These are phyloP conservation scores for Plemyria rubiginata DNA, from an alignment of 2,888 invertebrate genomes.

Conservation along the genomic window DNA sequence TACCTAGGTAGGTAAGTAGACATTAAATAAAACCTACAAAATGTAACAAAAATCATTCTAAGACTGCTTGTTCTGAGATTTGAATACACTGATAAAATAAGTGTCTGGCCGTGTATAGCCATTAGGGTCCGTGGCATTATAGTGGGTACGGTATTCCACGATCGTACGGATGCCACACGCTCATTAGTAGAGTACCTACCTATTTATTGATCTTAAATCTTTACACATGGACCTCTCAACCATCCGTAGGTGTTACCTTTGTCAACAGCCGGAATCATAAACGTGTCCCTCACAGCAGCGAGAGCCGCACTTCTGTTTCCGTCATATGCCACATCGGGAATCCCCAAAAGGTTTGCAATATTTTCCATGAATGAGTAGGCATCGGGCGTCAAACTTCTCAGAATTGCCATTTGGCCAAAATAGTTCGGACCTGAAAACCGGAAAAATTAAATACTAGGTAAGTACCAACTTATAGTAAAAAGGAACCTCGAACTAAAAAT, in stretches of 20 bases:
- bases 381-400: conserved; percentile 49
- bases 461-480: too few relatives aligned
- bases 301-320: conserved; percentile 84
- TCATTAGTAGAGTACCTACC: too few relatives aligned
- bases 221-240: neutral
- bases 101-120: too few relatives aligned
- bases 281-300: conserved; percentile 81
- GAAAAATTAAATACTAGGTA: neutral
- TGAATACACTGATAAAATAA: neutral
- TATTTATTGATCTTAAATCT: too few relatives aligned
- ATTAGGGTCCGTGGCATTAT: too few relatives aligned
- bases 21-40: too few relatives aligned
- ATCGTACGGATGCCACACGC: too few relatives aligned
- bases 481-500: too few relatives aligned
- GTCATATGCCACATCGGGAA: conserved; percentile 86
- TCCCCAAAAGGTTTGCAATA: conserved; percentile 87
- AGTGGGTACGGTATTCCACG: too few relatives aligned
- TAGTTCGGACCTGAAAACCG: conserved; percentile 54
- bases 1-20: neutral
- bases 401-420: conserved; percentile 57
- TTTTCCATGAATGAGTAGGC: conserved; percentile 87
- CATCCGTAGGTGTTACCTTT: conserved; percentile 73
- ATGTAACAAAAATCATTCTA: too few relatives aligned
- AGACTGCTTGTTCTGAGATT: too few relatives aligned
- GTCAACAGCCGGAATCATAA: conserved; percentile 89